A percentile compares a stretch with the other conserved stretches of the same genome.
Conservation (phyloP, 2,113 vertebrate genomes). For the Dryoscopus gambensis region DNA sequence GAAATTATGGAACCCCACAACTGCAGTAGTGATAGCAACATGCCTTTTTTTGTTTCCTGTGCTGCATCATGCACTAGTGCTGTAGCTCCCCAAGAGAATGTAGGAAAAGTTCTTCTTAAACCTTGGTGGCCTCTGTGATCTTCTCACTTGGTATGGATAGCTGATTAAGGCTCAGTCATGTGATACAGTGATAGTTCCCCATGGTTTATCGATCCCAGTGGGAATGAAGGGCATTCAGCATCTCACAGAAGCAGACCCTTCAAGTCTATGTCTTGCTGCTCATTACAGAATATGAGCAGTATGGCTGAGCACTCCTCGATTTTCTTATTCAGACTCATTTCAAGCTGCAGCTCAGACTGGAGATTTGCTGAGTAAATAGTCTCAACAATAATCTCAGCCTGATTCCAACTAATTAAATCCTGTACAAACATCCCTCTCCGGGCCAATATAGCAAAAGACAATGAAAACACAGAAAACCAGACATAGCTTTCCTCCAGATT, state of each 20-base stretch:
- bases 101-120: not conserved
- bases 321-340: conserved; percentile 76
- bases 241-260: not conserved
- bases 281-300: conserved; percentile 26
- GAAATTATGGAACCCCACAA: not conserved
- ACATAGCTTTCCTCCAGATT: conserved; percentile 84
- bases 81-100: not conserved
- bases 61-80: not conserved
- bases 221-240: not conserved
- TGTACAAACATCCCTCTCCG: conserved; percentile 91
- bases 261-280: not conserved
- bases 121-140: not conserved
- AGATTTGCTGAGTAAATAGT: conserved; percentile 92
- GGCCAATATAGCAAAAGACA: conserved; percentile 81
- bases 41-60: not conserved
- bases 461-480: conserved; percentile 75
- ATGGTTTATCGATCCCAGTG: not conserved
- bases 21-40: not conserved
- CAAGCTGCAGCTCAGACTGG: conserved; percentile 82
- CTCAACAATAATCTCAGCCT: conserved; percentile 87
- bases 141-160: not conserved
- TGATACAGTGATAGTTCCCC: not conserved
- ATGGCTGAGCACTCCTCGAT: conserved; percentile 48
- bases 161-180: not conserved
- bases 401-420: conserved; percentile 98